Base-by-base conservation (phyloP, 2,888 invertebrate species). In the Pyrgus malvae region DNA sequence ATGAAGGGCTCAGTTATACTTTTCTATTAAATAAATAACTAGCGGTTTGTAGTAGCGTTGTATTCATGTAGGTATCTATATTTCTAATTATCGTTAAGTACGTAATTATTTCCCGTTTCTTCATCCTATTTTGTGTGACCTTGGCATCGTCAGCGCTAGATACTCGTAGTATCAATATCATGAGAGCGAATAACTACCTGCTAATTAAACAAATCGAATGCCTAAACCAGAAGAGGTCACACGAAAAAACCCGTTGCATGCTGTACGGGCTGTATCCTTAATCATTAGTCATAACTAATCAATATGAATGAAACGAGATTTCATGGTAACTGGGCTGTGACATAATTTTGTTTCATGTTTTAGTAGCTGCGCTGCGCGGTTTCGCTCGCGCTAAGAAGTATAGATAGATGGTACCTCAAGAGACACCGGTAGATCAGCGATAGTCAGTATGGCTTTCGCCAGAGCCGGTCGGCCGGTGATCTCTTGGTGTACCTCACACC, bases 121-220 rank as follows among this genome's bases (percentile, higher is more conserved):
- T 49, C 56, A 60, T 57, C 50, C 48, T 44, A 60, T 51, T 60
- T 42, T 55, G 31, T n/a, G 17, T 59, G 16, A 42, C 66, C 65
- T 65, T 66, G 65, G 62, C 64, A 62, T 62, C 51, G 57, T 56
- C 51, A 55, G 14, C 38, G 21, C 21, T 40, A 9, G n/a, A n/a
- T n/a, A n/a, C n/a, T n/a, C n/a, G n/a, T n/a, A n/a, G n/a, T n/a
- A n/a, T n/a, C n/a, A n/a, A n/a, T 21, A 12, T 3, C 45, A n/a
- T n/a, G 42, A 25, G 25, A 46, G 16, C 4, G 33, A 3, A 33
- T 33, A 33, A 1, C 33, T 21, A 21, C 29, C 29, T 27, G 7
- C 7, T 46, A 48, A 33, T 48, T 37, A 37, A 14, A 17, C n/a
- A 31, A 37, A 17, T 37, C 16, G 14, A 14, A 37, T 48, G 35